phyloP scores from a whole-genome alignment of 2,888 invertebrate species.

The Pyrocoelia pectoralis region DNA sequence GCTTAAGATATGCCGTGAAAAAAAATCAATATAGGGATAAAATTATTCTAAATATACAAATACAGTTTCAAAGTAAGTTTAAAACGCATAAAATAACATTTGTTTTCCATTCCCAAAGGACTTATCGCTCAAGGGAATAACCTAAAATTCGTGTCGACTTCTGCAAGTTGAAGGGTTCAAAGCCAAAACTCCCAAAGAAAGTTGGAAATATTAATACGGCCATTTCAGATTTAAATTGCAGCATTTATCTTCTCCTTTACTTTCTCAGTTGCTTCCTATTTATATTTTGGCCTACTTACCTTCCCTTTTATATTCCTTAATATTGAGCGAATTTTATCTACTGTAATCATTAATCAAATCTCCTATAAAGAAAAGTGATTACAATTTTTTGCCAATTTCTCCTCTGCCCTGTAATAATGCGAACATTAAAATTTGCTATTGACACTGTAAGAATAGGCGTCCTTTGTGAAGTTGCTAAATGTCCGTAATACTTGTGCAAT shows the following conservation, averaged over 20 bases:
- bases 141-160: constrained; percentile 18
- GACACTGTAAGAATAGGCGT: too few relatives aligned
- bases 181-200: constrained; percentile 16
- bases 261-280: not conserved
- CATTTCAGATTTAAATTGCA: constrained; percentile 17
- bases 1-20: too few relatives aligned
- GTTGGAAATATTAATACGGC: constrained; percentile 22
- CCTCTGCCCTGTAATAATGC: too few relatives aligned
- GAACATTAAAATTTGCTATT: too few relatives aligned
- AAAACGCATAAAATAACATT: constrained; percentile 3
- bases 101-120: constrained; percentile 13
- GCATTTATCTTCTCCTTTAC: constrained; percentile 15
- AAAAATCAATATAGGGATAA: not conserved
- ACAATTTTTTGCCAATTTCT: too few relatives aligned
- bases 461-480: too few relatives aligned
- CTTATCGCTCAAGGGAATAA: constrained; percentile 7
- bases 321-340: not conserved
- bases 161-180: constrained; percentile 14
- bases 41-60: not conserved
- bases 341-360: not conserved
- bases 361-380: too few relatives aligned
- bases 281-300: constrained; percentile 13
- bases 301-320: constrained; percentile 9
- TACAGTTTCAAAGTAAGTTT: not conserved
- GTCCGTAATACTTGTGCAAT: too few relatives aligned